phyloP scores from a whole-genome alignment of 2,888 invertebrate species.

The Lepidonotus clava region DNA sequence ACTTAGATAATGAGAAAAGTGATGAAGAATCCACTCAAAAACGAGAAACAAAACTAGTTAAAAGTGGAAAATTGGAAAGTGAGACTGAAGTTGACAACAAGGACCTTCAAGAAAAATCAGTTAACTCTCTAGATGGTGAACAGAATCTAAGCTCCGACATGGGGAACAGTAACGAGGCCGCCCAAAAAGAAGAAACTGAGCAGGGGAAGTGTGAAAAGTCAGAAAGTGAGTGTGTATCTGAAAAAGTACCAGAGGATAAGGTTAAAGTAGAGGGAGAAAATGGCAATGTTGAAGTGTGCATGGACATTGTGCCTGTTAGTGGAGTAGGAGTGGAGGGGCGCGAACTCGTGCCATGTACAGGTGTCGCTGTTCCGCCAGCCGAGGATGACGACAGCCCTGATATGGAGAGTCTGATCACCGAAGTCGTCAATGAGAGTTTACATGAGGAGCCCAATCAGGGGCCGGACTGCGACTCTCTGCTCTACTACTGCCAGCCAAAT shows the following conservation, averaged over 20 bases:
- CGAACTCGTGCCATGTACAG: neutral
- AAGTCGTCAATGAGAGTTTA: conserved; percentile 29
- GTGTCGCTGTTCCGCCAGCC: neutral
- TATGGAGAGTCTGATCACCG: neutral
- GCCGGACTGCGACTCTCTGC: too few relatives aligned
- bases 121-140: neutral
- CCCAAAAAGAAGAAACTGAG: neutral
- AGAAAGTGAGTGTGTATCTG: too few relatives aligned
- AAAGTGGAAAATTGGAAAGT: neutral
- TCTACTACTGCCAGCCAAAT: too few relatives aligned
- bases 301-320: neutral
- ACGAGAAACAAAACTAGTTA: neutral
- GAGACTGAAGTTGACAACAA: neutral
- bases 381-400: neutral
- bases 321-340: neutral
- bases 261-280: neutral
- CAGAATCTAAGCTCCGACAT: neutral
- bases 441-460: neutral
- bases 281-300: neutral
- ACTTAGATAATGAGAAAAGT: neutral
- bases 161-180: neutral
- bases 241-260: neutral
- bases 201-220: neutral
- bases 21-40: neutral
- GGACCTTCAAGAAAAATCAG: neutral